Conservation (phyloP, 2,797 vertebrate genomes). For the Gymnothorax javanicus region DNA sequence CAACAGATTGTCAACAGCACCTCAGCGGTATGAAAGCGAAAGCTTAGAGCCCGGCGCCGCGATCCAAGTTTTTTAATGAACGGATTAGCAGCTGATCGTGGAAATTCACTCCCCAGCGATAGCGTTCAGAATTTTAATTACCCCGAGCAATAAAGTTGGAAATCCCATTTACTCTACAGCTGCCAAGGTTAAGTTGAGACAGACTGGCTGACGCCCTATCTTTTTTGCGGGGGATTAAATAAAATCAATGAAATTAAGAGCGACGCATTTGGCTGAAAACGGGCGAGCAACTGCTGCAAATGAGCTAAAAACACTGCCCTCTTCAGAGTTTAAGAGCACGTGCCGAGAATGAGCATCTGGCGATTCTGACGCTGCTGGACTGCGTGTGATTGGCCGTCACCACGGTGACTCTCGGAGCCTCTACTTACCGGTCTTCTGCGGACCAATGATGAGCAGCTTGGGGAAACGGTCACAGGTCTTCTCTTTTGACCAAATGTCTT, state of each 20-base stretch:
- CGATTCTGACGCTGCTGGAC: neutral
- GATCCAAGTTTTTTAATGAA: constrained; percentile 48
- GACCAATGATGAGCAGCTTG: constrained; percentile 95
- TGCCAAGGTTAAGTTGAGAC: constrained; percentile 23
- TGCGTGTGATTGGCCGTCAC: neutral
- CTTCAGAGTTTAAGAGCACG: neutral
- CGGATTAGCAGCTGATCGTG: constrained; percentile 43
- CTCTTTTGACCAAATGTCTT: constrained; percentile 99
- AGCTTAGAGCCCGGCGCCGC: constrained; percentile 27
- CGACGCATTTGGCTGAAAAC: neutral
- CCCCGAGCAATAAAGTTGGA: constrained; percentile 38
- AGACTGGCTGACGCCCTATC: neutral
- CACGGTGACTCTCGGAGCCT: constrained; percentile 32
- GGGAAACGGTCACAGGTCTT: constrained; percentile 98
- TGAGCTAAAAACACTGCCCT: neutral
- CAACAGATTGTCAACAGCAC: constrained; percentile 19
- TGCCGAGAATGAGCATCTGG: neutral
- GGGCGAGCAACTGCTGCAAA: neutral
- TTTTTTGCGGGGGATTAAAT: constrained; percentile 26
- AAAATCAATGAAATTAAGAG: constrained; percentile 15
- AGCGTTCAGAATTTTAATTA: constrained; percentile 51
- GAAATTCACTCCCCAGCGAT: constrained; percentile 44
- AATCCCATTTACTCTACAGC: constrained; percentile 38
- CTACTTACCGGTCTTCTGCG: constrained; percentile 92
- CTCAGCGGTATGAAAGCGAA: neutral